Base-by-base conservation (phyloP, 1,140 invertebrate genomes). In the Bombus soroeensis region DNA sequence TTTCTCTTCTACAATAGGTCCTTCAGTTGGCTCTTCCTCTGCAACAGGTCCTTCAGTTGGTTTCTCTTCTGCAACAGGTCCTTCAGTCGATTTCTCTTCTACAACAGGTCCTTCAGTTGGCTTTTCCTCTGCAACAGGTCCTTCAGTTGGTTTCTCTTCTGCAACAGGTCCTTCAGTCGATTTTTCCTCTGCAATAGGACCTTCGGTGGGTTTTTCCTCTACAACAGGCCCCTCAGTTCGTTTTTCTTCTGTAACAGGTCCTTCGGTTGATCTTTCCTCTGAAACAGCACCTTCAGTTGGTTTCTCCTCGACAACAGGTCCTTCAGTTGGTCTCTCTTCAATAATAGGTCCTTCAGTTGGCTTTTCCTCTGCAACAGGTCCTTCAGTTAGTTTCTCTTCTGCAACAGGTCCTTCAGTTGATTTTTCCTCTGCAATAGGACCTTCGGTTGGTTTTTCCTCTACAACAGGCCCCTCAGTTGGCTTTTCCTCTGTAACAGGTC, bases 401-500 rank as follows among this genome's bases (percentile, higher is more conserved):
- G 0, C 3, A 47, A 0, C 4, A 15, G 4, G 0, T 6, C 4
- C 43, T 15, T 47, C 43, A 0, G 15, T 47, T 15, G 4, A 13
- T 15, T 47, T 47, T 0, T 47, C 43, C 0, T 15, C 43, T 43
- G 0, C 3, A 47, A 0, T 0, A 15, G 15, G 15, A 0, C 3
- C 43, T 47, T 47, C 43, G 0, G 13, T 43, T 15, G 43, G 43
- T 4, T 43, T 43, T 0, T 43, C 43, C 43, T 47, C 43, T 15
- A 0, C 13, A 47, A 0, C 0, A 15, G 43, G 13, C 0, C 13
- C 13, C 5, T 47, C 43, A 0, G 15, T 5, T 47, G 43, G 43
- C 1, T 47, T 18, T 0, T 47, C 15, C 0, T 47, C 5, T 1
- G 0, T 15, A 47, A 0, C 5, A 18, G 43, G 43, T 0, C 43